Evolutionary conservation across 1,140 invertebrate species (phyloP).

Genomic region (Drosophila quadrilineata): DNA sequence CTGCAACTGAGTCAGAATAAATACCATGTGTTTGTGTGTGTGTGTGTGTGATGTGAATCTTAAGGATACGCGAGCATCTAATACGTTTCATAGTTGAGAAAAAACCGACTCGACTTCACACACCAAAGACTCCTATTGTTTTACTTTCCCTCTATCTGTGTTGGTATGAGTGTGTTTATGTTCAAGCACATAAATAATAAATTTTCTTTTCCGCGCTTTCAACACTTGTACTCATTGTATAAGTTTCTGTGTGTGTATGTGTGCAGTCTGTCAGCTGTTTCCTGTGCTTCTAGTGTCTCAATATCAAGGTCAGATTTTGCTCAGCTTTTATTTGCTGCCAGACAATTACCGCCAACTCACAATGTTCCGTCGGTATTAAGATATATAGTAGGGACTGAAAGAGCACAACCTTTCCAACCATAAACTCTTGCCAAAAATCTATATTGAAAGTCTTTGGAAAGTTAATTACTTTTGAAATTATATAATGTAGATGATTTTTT

Average conservation of each 20-base stretch:
- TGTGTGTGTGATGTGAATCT: constrained; percentile 34
- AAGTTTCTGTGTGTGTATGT: constrained; percentile 28
- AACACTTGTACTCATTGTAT: constrained; percentile 10
- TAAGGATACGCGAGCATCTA: constrained; percentile 58
- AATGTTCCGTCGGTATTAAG: constrained; percentile 12
- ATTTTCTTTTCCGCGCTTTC: constrained; percentile 45
- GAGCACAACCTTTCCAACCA: not conserved
- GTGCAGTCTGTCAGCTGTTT: constrained; percentile 61
- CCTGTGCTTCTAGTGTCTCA: constrained; percentile 67
- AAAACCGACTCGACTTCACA: constrained; percentile 44
- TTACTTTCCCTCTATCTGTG: constrained; percentile 40
- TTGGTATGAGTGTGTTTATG: constrained; percentile 26
- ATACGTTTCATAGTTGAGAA: constrained; percentile 35
- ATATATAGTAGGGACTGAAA: too few species aligned
- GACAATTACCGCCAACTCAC: not conserved
- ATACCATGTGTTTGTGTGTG: constrained; percentile 29
- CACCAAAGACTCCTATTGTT: constrained; percentile 61
- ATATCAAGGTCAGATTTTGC: constrained; percentile 64
- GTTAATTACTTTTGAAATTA: too few species aligned
- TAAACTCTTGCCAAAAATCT: too few species aligned
- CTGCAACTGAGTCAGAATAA: constrained; percentile 18
- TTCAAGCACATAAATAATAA: constrained; percentile 69
- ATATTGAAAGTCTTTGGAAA: too few species aligned
- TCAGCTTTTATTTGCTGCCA: not conserved
- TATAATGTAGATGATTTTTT: too few species aligned